Percentiles rank a stretch among this genome's conserved stretches.
Conservation (phyloP, 2,113 vertebrate genomes). For the Gallinago undulata region DNA sequence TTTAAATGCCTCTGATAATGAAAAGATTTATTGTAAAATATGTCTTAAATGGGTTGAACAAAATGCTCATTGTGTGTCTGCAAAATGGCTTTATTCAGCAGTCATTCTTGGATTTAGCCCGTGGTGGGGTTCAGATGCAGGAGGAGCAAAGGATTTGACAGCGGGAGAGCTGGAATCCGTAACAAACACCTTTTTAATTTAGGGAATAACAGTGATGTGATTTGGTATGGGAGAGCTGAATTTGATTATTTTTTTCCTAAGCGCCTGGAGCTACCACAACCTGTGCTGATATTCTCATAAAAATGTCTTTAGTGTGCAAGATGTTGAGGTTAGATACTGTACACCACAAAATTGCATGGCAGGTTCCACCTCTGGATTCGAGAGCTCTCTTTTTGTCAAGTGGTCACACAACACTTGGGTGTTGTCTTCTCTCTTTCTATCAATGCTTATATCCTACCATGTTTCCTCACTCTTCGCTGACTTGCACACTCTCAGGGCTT, state of each 20-base stretch:
- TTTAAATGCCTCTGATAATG: constrained; percentile 44
- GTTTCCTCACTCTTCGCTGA: not conserved
- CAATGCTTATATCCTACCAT: not conserved
- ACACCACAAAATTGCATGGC: not conserved
- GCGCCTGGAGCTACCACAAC: not conserved
- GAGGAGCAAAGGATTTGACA: constrained; percentile 17
- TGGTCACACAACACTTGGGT: not conserved
- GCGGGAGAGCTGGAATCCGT: not conserved
- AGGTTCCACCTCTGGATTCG: not conserved
- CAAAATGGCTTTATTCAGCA: not conserved
- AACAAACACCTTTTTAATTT: constrained; percentile 44
- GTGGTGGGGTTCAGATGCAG: not conserved
- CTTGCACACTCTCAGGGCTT: not conserved
- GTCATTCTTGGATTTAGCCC: not conserved
- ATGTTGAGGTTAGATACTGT: not conserved
- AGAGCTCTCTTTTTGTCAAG: not conserved
- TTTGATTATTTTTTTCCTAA: not conserved
- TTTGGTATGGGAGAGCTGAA: not conserved
- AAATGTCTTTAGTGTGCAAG: not conserved
- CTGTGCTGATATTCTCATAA: not conserved
- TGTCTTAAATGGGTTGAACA: not conserved
- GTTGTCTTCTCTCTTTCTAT: not conserved
- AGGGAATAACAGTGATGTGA: not conserved
- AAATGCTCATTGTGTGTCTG: not conserved
- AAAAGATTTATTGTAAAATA: constrained; percentile 28